Conservation (phyloP, 1,140 invertebrate species). For the Phenacoccus solenopsis region DNA sequence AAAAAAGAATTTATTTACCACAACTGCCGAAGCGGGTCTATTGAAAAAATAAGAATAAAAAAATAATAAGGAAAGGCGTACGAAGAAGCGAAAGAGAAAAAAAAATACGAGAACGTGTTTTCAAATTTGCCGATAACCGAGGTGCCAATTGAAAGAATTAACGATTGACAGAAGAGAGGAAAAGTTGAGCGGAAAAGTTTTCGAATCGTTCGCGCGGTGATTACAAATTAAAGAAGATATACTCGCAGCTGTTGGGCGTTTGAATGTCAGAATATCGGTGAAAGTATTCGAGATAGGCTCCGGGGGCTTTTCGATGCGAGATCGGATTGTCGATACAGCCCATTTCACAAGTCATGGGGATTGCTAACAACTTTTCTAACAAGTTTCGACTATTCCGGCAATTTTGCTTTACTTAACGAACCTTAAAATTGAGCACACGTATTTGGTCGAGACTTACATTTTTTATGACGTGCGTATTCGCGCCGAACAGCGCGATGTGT, state of each 20-base stretch:
- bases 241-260: neutral
- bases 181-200: neutral
- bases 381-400: conserved; percentile 1
- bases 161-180: neutral
- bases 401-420: conserved; percentile 3
- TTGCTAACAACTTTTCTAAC: conserved; percentile 2
- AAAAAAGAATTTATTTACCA: too few species aligned
- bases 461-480: neutral
- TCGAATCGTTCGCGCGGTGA: neutral
- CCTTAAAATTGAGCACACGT: conserved; percentile 1
- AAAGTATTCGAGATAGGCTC: neutral
- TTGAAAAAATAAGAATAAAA: too few species aligned
- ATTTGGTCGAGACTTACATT: conserved; percentile 1
- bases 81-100: too few species aligned
- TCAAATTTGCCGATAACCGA: neutral
- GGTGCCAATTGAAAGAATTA: neutral
- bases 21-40: too few species aligned
- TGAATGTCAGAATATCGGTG: neutral
- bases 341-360: conserved; percentile 1
- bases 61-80: too few species aligned
- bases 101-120: neutral
- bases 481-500: neutral
- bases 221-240: conserved; percentile 3
- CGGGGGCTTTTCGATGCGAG: neutral
- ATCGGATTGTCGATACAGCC: conserved; percentile 1